These are phyloP conservation scores for Harpalus rubripes DNA, from an alignment of 2,888 invertebrate species.

Conservation along the genomic window DNA sequence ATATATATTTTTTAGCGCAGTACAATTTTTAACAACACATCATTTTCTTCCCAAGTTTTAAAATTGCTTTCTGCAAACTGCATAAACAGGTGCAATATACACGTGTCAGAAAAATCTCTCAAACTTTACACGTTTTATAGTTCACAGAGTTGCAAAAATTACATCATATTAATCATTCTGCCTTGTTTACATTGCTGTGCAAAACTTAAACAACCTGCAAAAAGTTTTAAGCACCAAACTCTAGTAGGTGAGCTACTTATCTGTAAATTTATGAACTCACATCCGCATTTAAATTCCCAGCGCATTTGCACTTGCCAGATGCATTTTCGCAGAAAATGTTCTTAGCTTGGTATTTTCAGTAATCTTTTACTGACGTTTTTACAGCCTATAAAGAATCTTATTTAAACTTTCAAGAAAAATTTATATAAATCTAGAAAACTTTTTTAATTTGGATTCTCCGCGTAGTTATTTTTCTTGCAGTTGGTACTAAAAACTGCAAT, in stretches of 20 bases:
- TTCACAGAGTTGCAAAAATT: not conserved
- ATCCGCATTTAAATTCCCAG: not conserved
- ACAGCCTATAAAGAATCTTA: not conserved
- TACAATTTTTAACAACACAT: not conserved
- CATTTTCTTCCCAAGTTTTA: not conserved
- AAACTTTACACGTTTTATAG: not conserved
- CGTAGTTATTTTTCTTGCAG: not conserved
- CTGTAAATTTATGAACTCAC: constrained; percentile 32
- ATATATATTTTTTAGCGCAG: too few species aligned
- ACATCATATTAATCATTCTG: not conserved
- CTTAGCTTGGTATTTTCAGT: not conserved
- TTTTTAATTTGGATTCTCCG: not conserved
- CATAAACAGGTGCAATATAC: not conserved
- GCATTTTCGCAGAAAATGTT: not conserved
- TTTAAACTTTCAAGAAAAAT: constrained; percentile 1
- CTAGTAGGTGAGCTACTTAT: not conserved
- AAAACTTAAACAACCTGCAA: constrained; percentile 34
- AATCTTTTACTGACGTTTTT: not conserved
- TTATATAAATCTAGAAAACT: not conserved
- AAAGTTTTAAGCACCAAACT: constrained; percentile 24
- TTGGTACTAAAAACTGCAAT: not conserved
- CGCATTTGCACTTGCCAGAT: not conserved
- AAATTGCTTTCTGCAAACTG: not conserved
- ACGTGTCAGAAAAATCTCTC: constrained; percentile 3
- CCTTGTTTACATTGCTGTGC: not conserved